Percentiles rank a stretch among this genome's conserved stretches.
Conservation (phyloP, 2,797 vertebrate genomes). For the Momotus momota region DNA sequence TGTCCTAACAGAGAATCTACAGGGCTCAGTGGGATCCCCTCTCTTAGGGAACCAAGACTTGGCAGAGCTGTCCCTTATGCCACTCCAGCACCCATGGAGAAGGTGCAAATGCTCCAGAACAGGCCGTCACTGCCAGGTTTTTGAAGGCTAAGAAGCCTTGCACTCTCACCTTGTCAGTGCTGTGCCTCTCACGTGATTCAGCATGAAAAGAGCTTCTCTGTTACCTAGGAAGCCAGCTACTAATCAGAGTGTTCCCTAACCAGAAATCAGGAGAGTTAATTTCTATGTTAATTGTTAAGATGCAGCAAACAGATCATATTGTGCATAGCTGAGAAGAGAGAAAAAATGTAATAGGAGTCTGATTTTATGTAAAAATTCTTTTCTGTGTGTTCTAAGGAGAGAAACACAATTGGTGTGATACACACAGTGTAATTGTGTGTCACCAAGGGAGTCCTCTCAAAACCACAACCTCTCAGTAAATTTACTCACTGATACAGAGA, state of each 20-base stretch:
- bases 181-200: neutral
- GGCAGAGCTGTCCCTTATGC: neutral
- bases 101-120: neutral
- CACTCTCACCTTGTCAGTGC: neutral
- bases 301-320: neutral
- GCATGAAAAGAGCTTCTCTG: neutral
- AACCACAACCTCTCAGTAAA: neutral
- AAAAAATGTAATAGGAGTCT: neutral
- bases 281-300: neutral
- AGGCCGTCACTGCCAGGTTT: neutral
- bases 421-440: neutral
- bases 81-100: rapidly evolving
- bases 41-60: neutral
- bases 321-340: neutral
- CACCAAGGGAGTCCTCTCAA: neutral
- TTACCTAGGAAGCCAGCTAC: neutral
- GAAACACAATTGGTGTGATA: neutral
- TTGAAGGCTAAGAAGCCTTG: neutral
- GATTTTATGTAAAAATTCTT: neutral
- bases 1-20: neutral
- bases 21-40: neutral
- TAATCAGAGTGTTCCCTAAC: neutral
- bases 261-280: neutral
- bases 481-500: neutral
- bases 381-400: neutral